These are phyloP conservation scores for Pseudococcus viburni DNA, from an alignment of 2,888 invertebrate species.

Conservation along the genomic window DNA sequence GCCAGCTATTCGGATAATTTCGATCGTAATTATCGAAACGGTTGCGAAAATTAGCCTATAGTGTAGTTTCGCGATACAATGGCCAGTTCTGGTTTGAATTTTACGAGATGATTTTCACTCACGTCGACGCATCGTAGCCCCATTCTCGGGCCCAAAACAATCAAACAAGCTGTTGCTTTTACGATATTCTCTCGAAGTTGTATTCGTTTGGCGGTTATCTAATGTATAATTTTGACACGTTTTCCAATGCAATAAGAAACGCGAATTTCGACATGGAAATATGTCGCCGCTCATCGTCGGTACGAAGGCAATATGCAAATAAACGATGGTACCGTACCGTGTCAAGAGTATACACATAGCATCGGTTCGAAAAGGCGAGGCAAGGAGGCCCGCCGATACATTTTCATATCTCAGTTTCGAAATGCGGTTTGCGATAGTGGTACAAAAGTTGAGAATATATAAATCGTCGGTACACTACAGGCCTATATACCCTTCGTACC, in stretches of 20 bases:
- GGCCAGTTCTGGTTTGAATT: not conserved
- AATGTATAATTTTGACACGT: constrained; percentile 9
- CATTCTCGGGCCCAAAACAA: not conserved
- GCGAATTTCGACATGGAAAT: not conserved
- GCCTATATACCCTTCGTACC: not conserved
- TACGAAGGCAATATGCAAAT: not conserved
- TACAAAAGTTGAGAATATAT: constrained; percentile 16
- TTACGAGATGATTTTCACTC: constrained; percentile 12
- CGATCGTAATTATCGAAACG: constrained; percentile 1
- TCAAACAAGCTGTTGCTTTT: constrained; percentile 25
- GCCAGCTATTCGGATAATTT: constrained; percentile 15
- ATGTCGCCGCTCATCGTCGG: not conserved
- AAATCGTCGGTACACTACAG: not conserved
- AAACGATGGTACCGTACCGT: not conserved
- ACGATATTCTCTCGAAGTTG: not conserved
- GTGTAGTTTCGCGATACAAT: not conserved
- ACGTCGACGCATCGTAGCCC: not conserved
- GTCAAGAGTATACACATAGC: constrained; percentile 10
- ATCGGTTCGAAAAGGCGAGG: not conserved
- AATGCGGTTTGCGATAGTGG: not conserved
- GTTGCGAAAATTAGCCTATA: not conserved
- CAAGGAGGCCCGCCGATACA: not conserved
- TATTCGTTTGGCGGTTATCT: not conserved
- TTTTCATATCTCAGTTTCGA: constrained; percentile 13
- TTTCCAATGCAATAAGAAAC: not conserved